Percentiles rank a stretch among this genome's conserved stretches.
These are phyloP conservation scores for Asteroscopus sphinx DNA, from an alignment of 2,888 invertebrate species.

Conservation along the genomic window DNA sequence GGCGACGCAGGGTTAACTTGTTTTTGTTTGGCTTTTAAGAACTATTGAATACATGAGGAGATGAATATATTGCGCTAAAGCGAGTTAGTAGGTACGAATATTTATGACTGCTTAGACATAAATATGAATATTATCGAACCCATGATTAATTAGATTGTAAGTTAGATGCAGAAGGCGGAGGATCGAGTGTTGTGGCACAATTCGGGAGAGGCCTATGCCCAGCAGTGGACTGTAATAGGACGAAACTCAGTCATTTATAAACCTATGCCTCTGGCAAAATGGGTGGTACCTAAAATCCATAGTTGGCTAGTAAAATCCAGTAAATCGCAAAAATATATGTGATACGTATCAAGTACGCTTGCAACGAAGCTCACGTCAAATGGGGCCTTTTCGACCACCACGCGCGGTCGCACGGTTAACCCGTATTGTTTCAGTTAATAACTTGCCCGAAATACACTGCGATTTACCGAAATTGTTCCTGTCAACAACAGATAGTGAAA, in stretches of 20 bases:
- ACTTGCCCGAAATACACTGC: slow-evolving; percentile 21
- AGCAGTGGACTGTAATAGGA: no score
- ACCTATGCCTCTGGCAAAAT: no score
- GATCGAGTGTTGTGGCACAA: no score
- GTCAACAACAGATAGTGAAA: slow-evolving; percentile 36
- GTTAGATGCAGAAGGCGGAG: no score
- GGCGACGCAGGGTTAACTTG: slow-evolving; percentile 5
- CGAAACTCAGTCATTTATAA: no score
- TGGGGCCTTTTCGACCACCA: slow-evolving; percentile 8
- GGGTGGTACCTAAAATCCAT: no score
- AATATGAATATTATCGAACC: no score
- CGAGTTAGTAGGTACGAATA: neutral
- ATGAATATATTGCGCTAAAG: slow-evolving; percentile 6
- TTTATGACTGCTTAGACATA: no score
- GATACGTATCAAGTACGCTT: slow-evolving; percentile 8
- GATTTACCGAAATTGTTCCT: slow-evolving; percentile 29
- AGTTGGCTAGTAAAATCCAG: no score
- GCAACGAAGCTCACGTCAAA: neutral
- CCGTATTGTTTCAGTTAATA: slow-evolving; percentile 17
- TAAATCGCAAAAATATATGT: neutral
- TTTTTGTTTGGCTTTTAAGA: slow-evolving; percentile 25
- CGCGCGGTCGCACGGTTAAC: neutral
- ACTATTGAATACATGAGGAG: slow-evolving; percentile 1
- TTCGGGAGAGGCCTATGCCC: no score
- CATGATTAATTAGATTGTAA: no score